Conservation (phyloP, 2,888 invertebrate genomes). For the Stenchaetothrips biformis region DNA sequence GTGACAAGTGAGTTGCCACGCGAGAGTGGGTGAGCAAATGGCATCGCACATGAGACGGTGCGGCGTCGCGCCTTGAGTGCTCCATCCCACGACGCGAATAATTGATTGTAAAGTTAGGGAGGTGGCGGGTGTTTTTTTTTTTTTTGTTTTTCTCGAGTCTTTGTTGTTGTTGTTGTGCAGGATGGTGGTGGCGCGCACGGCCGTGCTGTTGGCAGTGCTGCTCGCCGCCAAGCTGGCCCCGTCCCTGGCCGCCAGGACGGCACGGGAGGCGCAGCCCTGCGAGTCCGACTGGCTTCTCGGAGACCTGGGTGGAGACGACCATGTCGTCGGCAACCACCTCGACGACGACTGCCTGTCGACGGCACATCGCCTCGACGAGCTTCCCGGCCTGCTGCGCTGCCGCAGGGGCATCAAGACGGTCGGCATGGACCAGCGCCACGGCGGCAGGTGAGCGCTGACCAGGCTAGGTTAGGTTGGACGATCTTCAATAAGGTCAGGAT, state of each 20-base stretch:
- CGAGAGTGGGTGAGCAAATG: neutral
- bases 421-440: neutral
- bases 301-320: neutral
- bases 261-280: neutral
- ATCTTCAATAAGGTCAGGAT: too few species aligned
- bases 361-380: neutral
- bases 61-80: neutral
- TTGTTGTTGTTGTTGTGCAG: neutral
- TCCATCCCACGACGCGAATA: too few species aligned
- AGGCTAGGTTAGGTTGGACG: neutral
- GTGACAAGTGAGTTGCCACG: neutral
- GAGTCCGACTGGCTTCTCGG: neutral
- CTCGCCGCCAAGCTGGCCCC: neutral
- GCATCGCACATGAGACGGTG: neutral
- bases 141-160: neutral
- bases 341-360: neutral
- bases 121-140: neutral
- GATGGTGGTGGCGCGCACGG: neutral
- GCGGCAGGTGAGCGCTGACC: neutral
- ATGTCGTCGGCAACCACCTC: neutral
- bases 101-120: neutral
- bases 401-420: neutral
- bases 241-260: neutral
- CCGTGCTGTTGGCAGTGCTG: neutral
- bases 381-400: neutral